A percentile compares a stretch with the other conserved stretches of the same genome.
phyloP scores from a whole-genome alignment of 2,113 vertebrate species.

The Nibea coibor region DNA sequence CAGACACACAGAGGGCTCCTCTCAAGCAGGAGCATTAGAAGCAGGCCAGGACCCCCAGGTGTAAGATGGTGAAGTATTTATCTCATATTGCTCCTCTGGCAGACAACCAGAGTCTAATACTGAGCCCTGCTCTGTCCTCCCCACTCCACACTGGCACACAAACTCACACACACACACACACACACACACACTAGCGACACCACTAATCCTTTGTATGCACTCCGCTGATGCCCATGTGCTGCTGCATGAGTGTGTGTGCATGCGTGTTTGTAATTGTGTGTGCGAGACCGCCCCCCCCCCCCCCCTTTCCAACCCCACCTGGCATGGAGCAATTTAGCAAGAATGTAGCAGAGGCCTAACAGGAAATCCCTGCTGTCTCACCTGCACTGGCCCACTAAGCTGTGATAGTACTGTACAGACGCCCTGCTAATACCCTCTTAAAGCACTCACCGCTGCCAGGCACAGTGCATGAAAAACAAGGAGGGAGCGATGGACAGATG shows the following conservation, averaged over 20 bases:
- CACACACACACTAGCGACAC: constrained; percentile 48
- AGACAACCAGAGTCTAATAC: constrained; percentile 69
- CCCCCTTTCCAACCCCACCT: constrained; percentile 61
- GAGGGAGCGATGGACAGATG: constrained; percentile 36
- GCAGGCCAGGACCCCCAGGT: constrained; percentile 71
- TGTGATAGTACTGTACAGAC: constrained; percentile 69
- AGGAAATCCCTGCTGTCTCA: constrained; percentile 82
- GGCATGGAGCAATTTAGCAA: constrained; percentile 76
- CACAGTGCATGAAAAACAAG: constrained; percentile 33
- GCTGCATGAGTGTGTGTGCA: constrained; percentile 1
- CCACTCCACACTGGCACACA: constrained; percentile 31
- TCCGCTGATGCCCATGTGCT: constrained; percentile 24
- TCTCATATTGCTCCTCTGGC: constrained; percentile 79
- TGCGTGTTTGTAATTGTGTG: constrained; percentile 22
- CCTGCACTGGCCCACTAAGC: constrained; percentile 73
- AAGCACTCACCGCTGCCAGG: constrained; percentile 61
- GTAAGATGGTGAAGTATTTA: constrained; percentile 78
- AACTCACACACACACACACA: constrained; percentile 37
- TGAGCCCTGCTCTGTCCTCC: constrained; percentile 70
- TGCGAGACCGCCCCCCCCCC: constrained; percentile 13
- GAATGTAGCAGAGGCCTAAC: constrained; percentile 73
- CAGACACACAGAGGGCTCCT: constrained; percentile 56
- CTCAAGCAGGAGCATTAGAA: constrained; percentile 69
- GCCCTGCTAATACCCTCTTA: constrained; percentile 73
- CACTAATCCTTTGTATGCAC: constrained; percentile 64